phyloP scores from a whole-genome alignment of 2,888 invertebrate species.

The Gymnocheta viridis region DNA sequence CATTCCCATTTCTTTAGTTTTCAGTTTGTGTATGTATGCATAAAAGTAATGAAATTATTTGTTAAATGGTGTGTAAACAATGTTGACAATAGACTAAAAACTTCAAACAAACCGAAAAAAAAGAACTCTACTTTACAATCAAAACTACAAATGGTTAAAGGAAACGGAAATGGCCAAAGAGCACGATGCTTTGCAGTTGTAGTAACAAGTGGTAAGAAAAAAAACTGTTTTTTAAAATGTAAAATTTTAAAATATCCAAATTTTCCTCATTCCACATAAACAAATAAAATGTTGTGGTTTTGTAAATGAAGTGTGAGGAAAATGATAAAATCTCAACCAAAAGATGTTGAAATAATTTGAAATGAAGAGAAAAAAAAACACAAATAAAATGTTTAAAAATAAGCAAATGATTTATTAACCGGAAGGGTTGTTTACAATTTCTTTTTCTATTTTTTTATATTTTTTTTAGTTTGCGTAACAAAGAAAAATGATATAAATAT shows the following conservation, averaged over 20 bases:
- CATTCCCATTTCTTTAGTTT: neutral
- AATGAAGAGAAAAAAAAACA: neutral
- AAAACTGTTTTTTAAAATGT: slow-evolving; percentile 30
- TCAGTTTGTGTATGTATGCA: neutral
- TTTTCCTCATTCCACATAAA: slow-evolving; percentile 14
- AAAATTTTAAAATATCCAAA: slow-evolving; percentile 48
- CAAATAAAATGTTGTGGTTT: slow-evolving; percentile 49
- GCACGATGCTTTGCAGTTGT: slow-evolving; percentile 24
- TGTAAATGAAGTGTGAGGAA: slow-evolving; percentile 63
- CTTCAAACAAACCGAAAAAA: too few relatives aligned
- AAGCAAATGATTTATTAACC: slow-evolving; percentile 77
- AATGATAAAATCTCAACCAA: slow-evolving; percentile 54
- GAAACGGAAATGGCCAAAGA: slow-evolving; percentile 68
- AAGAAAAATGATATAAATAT: slow-evolving; percentile 54
- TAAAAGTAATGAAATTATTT: slow-evolving; percentile 80
- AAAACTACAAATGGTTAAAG: slow-evolving; percentile 60
- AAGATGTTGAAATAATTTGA: slow-evolving; percentile 40
- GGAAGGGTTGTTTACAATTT: slow-evolving; percentile 79
- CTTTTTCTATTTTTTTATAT: slow-evolving; percentile 33
- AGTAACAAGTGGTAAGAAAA: slow-evolving; percentile 56
- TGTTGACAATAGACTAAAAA: slow-evolving; percentile 50
- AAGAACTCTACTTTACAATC: slow-evolving; percentile 49
- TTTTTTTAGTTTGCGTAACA: slow-evolving; percentile 21
- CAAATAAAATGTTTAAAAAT: neutral
- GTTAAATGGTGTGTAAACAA: slow-evolving; percentile 80